phyloP scores from a whole-genome alignment of 2,888 invertebrate genomes.

The Xylophagus ater region DNA sequence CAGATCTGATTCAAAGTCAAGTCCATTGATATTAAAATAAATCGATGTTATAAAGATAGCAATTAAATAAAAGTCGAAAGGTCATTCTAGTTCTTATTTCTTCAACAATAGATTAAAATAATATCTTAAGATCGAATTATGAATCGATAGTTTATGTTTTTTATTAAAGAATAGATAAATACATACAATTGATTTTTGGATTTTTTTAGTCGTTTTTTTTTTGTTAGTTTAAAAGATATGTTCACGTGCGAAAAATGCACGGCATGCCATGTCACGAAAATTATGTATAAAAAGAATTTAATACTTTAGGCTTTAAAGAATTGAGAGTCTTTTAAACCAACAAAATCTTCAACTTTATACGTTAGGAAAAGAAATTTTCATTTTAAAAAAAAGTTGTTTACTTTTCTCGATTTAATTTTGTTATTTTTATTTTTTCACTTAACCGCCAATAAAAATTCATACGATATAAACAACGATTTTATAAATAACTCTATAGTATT shows the following conservation, averaged over 20 bases:
- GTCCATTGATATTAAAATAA: no score
- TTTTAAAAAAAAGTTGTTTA: no score
- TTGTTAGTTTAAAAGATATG: slow-evolving; percentile 12
- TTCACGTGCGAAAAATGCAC: slow-evolving; percentile 25
- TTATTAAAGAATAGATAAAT: no score
- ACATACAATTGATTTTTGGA: no score
- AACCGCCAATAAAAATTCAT: neutral
- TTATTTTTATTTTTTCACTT: neutral
- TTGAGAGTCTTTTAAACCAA: neutral
- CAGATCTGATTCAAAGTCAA: no score
- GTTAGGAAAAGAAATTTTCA: neutral
- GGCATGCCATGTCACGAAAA: slow-evolving; percentile 30
- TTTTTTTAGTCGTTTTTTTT: no score
- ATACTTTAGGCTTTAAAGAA: neutral
- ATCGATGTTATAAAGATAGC: no score
- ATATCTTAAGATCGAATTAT: no score
- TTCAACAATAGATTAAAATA: no score
- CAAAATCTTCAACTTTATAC: neutral
- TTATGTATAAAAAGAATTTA: slow-evolving; percentile 5
- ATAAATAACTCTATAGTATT: neutral
- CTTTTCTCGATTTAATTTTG: neutral
- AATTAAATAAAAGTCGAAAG: no score
- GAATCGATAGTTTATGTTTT: no score
- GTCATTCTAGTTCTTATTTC: no score
- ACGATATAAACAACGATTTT: neutral